A percentile compares a stretch with the other conserved stretches of the same genome.
These are phyloP conservation scores for Tachina lurida DNA, from an alignment of 2,888 invertebrate species.

Conservation along the genomic window DNA sequence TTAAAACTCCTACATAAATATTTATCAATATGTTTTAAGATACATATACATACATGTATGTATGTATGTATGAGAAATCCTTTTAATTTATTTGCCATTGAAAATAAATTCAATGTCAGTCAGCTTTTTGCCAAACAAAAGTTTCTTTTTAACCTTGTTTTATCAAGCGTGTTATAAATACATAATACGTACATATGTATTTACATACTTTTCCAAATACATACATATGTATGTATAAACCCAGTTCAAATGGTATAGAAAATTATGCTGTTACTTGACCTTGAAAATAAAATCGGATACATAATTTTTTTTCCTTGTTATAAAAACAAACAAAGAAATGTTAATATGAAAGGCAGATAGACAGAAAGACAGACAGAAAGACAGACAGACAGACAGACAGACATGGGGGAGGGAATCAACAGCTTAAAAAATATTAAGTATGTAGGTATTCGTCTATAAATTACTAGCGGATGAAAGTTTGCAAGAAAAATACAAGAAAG, in stretches of 20 bases:
- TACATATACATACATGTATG: no score
- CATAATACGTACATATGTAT: no score
- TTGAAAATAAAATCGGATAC: conserved; percentile 12
- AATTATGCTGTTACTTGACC: conserved; percentile 13
- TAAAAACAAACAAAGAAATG: conserved; percentile 2
- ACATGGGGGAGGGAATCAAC: background rate
- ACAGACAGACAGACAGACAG: background rate
- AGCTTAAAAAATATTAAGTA: background rate
- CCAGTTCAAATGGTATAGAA: conserved; percentile 11
- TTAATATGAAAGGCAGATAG: background rate
- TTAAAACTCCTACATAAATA: no score
- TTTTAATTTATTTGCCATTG: conserved; percentile 1
- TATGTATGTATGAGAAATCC: background rate
- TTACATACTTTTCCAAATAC: background rate
- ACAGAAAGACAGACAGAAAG: background rate
- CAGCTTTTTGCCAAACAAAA: conserved; percentile 2
- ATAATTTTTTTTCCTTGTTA: background rate
- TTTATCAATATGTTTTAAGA: no score
- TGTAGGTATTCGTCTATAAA: background rate
- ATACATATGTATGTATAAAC: no score
- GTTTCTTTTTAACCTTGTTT: background rate
- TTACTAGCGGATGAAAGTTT: background rate
- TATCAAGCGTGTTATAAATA: background rate
- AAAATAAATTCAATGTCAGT: conserved; percentile 15
- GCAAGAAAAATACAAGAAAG: background rate